Evolutionary conservation across 2,113 vertebrate genomes (phyloP).

Genomic region (Poicephalus gulielmi): DNA sequence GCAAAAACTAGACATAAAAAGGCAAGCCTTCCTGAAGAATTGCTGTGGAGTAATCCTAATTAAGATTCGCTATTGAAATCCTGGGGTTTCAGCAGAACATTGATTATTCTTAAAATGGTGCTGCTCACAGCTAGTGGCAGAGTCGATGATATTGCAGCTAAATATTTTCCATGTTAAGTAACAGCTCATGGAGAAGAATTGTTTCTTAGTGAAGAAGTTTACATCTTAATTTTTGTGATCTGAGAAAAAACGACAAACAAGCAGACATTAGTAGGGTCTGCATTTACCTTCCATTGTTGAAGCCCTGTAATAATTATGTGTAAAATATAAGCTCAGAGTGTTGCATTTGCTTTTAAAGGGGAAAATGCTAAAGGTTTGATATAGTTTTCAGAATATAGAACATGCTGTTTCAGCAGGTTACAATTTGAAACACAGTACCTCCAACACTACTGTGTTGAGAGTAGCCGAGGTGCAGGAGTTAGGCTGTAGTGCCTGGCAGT

Average conservation of each 20-base stretch:
- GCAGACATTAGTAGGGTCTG: not conserved
- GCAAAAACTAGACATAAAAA: not conserved
- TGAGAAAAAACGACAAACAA: not conserved
- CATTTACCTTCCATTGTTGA: not conserved
- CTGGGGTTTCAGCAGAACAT: constrained; percentile 21
- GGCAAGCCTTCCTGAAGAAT: not conserved
- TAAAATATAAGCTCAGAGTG: not conserved
- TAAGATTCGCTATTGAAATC: not conserved
- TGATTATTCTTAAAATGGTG: constrained; percentile 33
- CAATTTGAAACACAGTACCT: not conserved
- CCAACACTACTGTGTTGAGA: not conserved
- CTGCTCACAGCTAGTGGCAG: constrained; percentile 8
- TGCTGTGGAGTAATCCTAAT: not conserved
- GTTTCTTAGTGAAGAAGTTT: not conserved
- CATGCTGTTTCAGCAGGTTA: not conserved
- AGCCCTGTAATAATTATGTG: not conserved
- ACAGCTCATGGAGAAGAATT: not conserved
- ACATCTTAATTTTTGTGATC: not conserved
- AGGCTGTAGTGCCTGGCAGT: not conserved
- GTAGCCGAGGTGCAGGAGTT: not conserved
- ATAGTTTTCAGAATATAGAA: not conserved
- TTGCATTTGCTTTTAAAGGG: not conserved
- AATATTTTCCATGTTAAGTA: constrained; percentile 13
- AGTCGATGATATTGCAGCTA: not conserved
- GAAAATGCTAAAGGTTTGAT: not conserved